Percentiles rank a stretch among this genome's conserved stretches.
phyloP scores from a whole-genome alignment of 2,797 vertebrate species.

The Potorous gilbertii region DNA sequence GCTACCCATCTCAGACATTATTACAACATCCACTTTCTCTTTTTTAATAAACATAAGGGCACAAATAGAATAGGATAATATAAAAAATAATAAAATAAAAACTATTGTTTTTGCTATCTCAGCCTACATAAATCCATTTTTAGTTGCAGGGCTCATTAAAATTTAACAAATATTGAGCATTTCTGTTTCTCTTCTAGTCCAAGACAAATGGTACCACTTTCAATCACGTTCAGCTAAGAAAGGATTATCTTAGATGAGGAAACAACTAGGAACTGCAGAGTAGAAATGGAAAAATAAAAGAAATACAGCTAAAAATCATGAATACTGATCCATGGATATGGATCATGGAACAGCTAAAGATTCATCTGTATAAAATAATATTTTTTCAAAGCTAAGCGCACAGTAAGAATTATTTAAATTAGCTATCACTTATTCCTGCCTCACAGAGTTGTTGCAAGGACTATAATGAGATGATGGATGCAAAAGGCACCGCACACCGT shows the following conservation, averaged over 20 bases:
- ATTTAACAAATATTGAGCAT: slow-evolving; percentile 41
- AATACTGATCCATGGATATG: no score
- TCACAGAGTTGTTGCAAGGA: not conserved
- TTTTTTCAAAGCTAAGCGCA: not conserved
- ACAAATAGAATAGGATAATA: not conserved
- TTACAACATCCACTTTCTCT: slow-evolving; percentile 70
- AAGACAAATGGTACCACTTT: not conserved
- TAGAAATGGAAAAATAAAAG: not conserved
- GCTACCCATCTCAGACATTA: slow-evolving; percentile 57
- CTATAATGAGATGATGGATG: not conserved
- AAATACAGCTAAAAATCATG: not conserved
- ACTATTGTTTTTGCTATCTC: slow-evolving; percentile 23
- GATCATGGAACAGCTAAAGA: slow-evolving; percentile 24
- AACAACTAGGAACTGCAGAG: not conserved
- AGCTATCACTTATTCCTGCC: not conserved
- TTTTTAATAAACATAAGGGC: slow-evolving; percentile 46
- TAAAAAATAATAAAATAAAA: slow-evolving; percentile 26
- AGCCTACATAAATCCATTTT: slow-evolving; percentile 34
- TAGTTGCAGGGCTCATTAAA: slow-evolving; percentile 24
- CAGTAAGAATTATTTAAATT: not conserved
- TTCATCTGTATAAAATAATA: not conserved
- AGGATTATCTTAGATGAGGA: not conserved
- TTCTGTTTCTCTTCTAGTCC: slow-evolving; percentile 27
- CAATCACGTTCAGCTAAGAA: not conserved
- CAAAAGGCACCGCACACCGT: slow-evolving; percentile 5